Base-by-base conservation (phyloP, 2,888 invertebrate genomes). In the Andrena camellia region DNA sequence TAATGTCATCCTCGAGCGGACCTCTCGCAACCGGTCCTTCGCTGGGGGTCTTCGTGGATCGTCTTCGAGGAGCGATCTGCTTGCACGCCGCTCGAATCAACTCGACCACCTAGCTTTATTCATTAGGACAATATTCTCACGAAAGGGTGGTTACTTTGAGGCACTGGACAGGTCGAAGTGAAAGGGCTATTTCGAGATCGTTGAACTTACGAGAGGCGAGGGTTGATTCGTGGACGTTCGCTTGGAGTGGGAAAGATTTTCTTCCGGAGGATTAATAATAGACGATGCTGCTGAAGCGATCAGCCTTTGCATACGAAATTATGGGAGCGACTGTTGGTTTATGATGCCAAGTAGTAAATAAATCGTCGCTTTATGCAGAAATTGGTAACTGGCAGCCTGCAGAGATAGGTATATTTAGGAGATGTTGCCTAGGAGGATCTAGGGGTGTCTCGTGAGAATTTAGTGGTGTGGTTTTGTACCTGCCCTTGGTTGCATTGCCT, bases 21-120 rank as follows among this genome's bases (percentile, higher is more conserved):
- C 85, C 85, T 89, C 89, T 88, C 88, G 81, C 59, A 90, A 92
- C 93, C 85, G 86, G 93, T 93, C 83, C 81, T 87, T 88, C 62
- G 88, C 89, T 86, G 88, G 89, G 85, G 91, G 88, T 89, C 86
- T 69, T 23, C 66, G 70, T 26, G 63, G 42, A 48, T 59, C 48
- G 13, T 64, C 57, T 60, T 63, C 52, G 33, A 52, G 62, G 26
- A 60, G 67, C 67, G 57, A 81, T 87, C 69, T 74, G 59, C 78
- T 78, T 66, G 68, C 79, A 73, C 48, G 50, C 70, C 17, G 8
- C 54, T 42, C 69, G 62, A 78, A 69, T 69, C 26, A 29, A 13
- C 81, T 59, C 66, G 73, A 80, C 75, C 69, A 64, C 64, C 79
- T 82, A 86, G 91, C 92, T 92, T 92, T 92, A 92, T 92, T 92